Base-by-base conservation (phyloP, 2,888 invertebrate genomes). In the Tiliacea citrago region DNA sequence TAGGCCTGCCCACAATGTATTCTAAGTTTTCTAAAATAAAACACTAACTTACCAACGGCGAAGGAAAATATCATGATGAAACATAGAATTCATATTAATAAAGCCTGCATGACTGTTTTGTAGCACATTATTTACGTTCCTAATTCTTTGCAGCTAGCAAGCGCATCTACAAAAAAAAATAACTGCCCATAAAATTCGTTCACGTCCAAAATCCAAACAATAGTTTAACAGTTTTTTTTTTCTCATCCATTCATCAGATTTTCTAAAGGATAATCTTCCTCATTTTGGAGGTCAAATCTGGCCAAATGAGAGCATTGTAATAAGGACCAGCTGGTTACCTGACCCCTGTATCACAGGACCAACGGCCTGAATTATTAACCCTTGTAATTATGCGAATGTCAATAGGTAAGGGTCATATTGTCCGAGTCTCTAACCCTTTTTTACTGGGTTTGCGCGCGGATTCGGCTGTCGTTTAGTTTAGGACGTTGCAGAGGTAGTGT, bases 241-340 rank as follows among this genome's bases (percentile, higher is more conserved):
- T 24, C 0, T 1, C 13, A 10, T 13, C 57, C 53, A 77, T 75
- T 81, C 68, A 72, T 68, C 35, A 6, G 0, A 10, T 58, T 68
- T 75, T 61, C 53, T 49, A 80, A 73, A 78, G 82, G 42, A 55
- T 69, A 77, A 68, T 61, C 79, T 86, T 82, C 82, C 79, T 77
- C 35, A 66, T 71, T 78, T 72, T 83, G 75, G 86, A 89, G 88
- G 88, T 89, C 82, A 86, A 79, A 86, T 71, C 75, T 75, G 82
- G 74, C 77, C 66, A 60, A 79, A 80, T 75, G 85, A 79, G 79
- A 85, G 81, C 84, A 88, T 87, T 85, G 74, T 89, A 77, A 79
- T 77, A 68, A 49, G 82, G 57, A 63, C 90, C 94, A 94, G 92
- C 93, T 94, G 94, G 86, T 88, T 92, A 92, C 93, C 93, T 94